Evolutionary conservation across 2,888 invertebrate genomes (phyloP), one percentile per base, ranked within the genome.

Genomic region (Mystacides longicornis): DNA sequence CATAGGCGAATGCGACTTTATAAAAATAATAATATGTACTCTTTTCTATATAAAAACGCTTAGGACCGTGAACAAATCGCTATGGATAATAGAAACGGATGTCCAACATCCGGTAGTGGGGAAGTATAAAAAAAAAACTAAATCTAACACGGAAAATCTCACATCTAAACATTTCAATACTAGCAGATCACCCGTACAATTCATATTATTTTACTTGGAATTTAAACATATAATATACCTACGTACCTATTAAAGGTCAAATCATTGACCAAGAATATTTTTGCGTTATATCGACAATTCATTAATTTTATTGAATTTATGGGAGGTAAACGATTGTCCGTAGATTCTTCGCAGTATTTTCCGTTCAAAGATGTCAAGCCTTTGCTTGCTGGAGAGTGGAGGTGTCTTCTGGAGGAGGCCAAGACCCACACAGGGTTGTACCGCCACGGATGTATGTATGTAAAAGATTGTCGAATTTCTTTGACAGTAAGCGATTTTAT

Each of bases 11-110:
- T n/a, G n/a, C n/a, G n/a, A n/a, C n/a, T n/a, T n/a, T n/a, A n/a
- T n/a, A n/a, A n/a, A n/a, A n/a, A n/a, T n/a, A n/a, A n/a, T n/a
- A n/a, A n/a, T n/a, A n/a, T n/a, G n/a, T n/a, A n/a, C n/a, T n/a
- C n/a, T 37, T 37, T 37, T 37, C 37, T 37, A 37, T 37, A 37
- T 37, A 37, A 37, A 37, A 37, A 37, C 37, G 37, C 37, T 16
- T 37, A 37, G 37, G 16, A 37, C 37, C 37, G 37, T 37, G 37
- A 37, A 37, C 37, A 37, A 37, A 37, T 37, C 16, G 37, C 4
- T 4, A 14, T 14, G 4, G 37, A 37, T 16, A 37, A 37, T 37
- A 37, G 37, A 14, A 37, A 37, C 37, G 37, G 37, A 37, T 37
- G 37, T 37, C 3, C 3, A 37, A 37, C 37, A 37, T 37, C 37